Evolutionary conservation across 2,888 invertebrate genomes (phyloP).

Genomic region (Limulus polyphemus): DNA sequence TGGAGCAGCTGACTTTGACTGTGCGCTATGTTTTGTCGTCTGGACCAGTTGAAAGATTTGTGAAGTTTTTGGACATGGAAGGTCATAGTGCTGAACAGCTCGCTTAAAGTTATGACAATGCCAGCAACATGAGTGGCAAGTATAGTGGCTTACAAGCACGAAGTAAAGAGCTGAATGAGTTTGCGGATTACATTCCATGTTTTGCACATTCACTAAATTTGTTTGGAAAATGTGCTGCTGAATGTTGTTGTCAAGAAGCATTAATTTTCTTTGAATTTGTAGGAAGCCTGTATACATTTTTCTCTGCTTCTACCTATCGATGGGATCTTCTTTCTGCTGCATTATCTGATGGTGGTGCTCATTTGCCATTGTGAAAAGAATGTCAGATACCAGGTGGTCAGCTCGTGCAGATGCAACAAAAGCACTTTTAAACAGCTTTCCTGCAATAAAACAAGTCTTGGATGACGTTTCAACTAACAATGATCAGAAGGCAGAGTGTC

Average conservation of each 20-base stretch:
- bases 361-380: constrained; percentile 2
- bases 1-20: constrained; percentile 32
- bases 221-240: constrained; percentile 4
- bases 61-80: constrained; percentile 1
- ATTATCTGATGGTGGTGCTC: no score
- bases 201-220: constrained; percentile 1
- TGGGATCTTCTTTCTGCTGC: not conserved
- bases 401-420: constrained; percentile 6
- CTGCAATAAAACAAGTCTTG: no score
- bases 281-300: not conserved
- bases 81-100: not conserved
- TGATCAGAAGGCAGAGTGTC: no score
- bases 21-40: constrained; percentile 28
- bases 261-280: not conserved
- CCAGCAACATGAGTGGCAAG: not conserved
- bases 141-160: not conserved
- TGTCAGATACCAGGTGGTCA: constrained; percentile 3
- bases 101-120: not conserved
- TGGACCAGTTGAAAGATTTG: constrained; percentile 8
- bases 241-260: not conserved
- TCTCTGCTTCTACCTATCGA: constrained; percentile 1
- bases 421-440: constrained; percentile 1
- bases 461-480: no score
- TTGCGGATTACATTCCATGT: not conserved
- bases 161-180: constrained; percentile 1